phyloP scores from a whole-genome alignment of 1,140 invertebrate genomes.

The Sitobion miscanthi region DNA sequence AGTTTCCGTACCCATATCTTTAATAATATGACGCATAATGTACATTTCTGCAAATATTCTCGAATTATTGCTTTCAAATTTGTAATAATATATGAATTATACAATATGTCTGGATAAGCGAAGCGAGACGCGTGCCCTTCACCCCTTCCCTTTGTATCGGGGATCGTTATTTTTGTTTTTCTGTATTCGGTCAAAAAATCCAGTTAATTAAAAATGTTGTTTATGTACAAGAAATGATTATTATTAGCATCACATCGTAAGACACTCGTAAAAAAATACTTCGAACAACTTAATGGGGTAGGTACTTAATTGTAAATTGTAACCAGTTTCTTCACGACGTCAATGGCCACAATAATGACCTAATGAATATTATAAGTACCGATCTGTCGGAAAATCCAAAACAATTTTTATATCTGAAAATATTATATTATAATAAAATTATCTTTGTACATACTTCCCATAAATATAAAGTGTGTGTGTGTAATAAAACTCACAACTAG shows the following conservation, averaged over 20 bases:
- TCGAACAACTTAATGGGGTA: neutral
- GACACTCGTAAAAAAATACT: neutral
- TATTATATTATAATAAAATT: neutral
- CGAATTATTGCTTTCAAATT: neutral
- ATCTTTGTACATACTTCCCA: neutral
- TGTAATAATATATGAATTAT: constrained; percentile 10
- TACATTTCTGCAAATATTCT: neutral
- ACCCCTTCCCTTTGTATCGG: neutral
- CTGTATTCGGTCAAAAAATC: neutral
- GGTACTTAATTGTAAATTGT: neutral
- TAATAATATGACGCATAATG: neutral
- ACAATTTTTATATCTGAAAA: neutral
- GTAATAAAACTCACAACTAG: too few relatives aligned
- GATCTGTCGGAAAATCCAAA: neutral
- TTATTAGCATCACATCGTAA: neutral
- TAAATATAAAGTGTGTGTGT: too few relatives aligned
- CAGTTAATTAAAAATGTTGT: neutral
- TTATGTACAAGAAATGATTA: neutral
- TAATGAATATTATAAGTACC: neutral
- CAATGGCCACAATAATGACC: neutral
- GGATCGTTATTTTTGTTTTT: neutral
- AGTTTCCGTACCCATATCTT: neutral
- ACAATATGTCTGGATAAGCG: neutral
- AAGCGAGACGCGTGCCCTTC: neutral
- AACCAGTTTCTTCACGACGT: neutral